These are phyloP conservation scores for Megalonaias nervosa DNA, from an alignment of 1,140 invertebrate species.

Conservation along the genomic window DNA sequence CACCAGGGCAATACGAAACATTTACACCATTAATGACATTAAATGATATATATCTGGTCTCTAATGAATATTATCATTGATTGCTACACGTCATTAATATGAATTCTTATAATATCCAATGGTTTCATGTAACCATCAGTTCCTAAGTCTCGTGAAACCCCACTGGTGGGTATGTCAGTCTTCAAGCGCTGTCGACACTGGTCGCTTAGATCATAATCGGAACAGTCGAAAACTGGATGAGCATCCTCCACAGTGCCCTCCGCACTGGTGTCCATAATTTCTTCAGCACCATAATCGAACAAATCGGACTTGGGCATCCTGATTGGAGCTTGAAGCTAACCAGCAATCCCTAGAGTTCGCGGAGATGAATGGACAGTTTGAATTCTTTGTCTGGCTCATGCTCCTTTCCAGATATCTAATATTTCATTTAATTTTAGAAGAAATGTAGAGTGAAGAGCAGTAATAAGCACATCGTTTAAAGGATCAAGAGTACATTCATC, in stretches of 20 bases:
- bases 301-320: no score
- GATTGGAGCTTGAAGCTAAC: conserved; percentile 15
- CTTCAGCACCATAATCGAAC: conserved; percentile 6
- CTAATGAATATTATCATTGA: no score
- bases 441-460: conserved; percentile 27
- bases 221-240: background rate
- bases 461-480: conserved; percentile 21
- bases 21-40: no score
- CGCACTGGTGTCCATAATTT: background rate
- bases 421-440: conserved; percentile 25
- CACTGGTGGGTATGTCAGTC: background rate
- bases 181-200: background rate
- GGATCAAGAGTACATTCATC: conserved; percentile 31
- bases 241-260: background rate
- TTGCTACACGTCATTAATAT: no score
- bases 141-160: conserved; percentile 13
- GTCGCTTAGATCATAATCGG: background rate
- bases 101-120: conserved; percentile 7
- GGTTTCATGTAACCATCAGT: conserved; percentile 13
- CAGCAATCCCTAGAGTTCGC: conserved; percentile 12
- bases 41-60: no score
- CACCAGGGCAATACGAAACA: no score
- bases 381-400: conserved; percentile 36
- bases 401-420: conserved; percentile 27
- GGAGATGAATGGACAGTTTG: conserved; percentile 36